Percentiles rank a stretch among this genome's conserved stretches.
Evolutionary conservation across 1,140 invertebrate species (phyloP).

Genomic region (Lepidurus arcticus): DNA sequence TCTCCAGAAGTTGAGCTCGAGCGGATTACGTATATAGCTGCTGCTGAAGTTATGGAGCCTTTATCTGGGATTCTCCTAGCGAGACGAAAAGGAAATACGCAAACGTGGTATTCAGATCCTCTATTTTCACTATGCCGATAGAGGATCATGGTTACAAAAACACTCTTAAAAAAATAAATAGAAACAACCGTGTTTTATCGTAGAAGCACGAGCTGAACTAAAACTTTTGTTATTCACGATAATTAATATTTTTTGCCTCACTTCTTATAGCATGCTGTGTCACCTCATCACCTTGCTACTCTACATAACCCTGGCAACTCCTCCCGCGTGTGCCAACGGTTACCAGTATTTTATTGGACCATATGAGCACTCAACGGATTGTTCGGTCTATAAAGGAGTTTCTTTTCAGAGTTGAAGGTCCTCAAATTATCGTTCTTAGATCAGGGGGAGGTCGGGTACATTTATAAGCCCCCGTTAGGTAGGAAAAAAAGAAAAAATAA

Average conservation of each 20-base stretch:
- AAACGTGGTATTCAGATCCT: too few relatives aligned
- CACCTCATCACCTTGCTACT: not conserved
- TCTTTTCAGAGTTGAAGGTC: not conserved
- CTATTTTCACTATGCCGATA: too few relatives aligned
- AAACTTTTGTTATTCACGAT: not conserved
- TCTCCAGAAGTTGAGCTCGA: too few relatives aligned
- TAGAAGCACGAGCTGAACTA: not conserved
- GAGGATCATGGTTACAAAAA: too few relatives aligned
- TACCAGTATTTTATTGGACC: not conserved
- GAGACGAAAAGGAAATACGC: too few relatives aligned
- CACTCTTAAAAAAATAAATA: too few relatives aligned
- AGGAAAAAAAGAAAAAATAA: too few relatives aligned
- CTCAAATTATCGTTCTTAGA: not conserved
- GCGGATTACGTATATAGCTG: too few relatives aligned
- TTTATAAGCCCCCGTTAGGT: too few relatives aligned
- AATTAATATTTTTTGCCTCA: not conserved
- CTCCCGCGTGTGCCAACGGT: not conserved
- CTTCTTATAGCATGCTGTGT: not conserved
- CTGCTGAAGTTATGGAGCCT: too few relatives aligned
- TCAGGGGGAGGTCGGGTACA: not conserved
- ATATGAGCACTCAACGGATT: not conserved
- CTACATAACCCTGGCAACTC: not conserved
- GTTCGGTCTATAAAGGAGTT: not conserved
- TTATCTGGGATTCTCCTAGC: too few relatives aligned
- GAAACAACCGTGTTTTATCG: not conserved